Percentiles rank a stretch among this genome's conserved stretches.
These are phyloP conservation scores for Pristionchus arcanus DNA, from an alignment of 2,888 invertebrate genomes.

Conservation along the genomic window DNA sequence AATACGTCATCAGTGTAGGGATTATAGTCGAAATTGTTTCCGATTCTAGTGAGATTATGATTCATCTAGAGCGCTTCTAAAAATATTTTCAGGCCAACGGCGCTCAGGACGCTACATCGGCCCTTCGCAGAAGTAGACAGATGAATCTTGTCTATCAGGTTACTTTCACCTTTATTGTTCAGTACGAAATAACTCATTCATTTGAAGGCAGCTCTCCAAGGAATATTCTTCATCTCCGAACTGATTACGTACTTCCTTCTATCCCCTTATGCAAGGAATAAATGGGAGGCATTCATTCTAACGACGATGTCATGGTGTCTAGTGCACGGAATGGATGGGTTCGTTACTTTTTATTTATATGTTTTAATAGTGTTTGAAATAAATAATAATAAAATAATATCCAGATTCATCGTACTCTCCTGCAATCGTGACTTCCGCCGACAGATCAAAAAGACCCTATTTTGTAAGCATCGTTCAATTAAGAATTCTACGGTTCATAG, in stretches of 20 bases:
- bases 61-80: neutral
- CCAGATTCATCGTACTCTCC: constrained; percentile 32
- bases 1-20: neutral
- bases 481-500: neutral
- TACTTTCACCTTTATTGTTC: neutral
- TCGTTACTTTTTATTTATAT: neutral
- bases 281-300: constrained; percentile 59
- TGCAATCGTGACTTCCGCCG: constrained; percentile 51
- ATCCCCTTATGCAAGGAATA: constrained; percentile 54
- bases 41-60: neutral
- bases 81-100: neutral
- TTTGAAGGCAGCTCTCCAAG: constrained; percentile 58
- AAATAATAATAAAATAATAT: neutral
- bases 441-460: constrained; percentile 35
- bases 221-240: constrained; percentile 61
- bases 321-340: constrained; percentile 62
- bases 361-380: neutral
- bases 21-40: neutral
- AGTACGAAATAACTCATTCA: neutral
- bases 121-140: constrained; percentile 8
- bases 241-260: constrained; percentile 63
- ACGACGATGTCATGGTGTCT: constrained; percentile 61
- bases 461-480: neutral
- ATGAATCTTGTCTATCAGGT: constrained; percentile 45
- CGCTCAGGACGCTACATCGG: neutral